phyloP scores from a whole-genome alignment of 2,888 invertebrate genomes.

The Tridacna gigas region DNA sequence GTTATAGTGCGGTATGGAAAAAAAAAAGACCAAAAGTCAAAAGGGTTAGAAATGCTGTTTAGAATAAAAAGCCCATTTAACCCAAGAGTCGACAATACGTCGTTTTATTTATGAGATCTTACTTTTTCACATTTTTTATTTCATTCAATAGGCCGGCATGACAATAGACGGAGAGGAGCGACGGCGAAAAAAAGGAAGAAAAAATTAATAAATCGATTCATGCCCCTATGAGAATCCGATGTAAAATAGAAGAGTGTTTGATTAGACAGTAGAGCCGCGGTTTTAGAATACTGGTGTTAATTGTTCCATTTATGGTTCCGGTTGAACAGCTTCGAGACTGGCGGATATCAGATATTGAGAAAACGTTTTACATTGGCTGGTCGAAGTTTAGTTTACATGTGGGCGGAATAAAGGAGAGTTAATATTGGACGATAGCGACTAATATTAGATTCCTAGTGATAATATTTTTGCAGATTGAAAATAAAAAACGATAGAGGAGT shows the following conservation, averaged over 20 bases:
- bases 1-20: no score
- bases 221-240: slow-evolving; percentile 17
- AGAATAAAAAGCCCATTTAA: slow-evolving; percentile 15
- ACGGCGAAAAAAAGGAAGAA: slow-evolving; percentile 17
- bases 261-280: slow-evolving; percentile 38
- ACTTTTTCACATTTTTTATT: slow-evolving; percentile 17
- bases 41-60: not conserved
- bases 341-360: slow-evolving; percentile 9
- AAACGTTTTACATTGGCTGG: slow-evolving; percentile 27
- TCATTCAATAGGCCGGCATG: slow-evolving; percentile 29
- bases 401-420: slow-evolving; percentile 23
- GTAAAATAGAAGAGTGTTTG: slow-evolving; percentile 42
- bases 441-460: slow-evolving; percentile 9
- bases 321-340: slow-evolving; percentile 11
- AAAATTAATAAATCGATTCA: slow-evolving; percentile 56
- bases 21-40: no score
- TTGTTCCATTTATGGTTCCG: slow-evolving; percentile 34
- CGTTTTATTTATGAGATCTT: slow-evolving; percentile 18
- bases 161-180: slow-evolving; percentile 34
- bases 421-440: slow-evolving; percentile 7
- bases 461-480: slow-evolving; percentile 24
- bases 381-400: slow-evolving; percentile 17
- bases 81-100: slow-evolving; percentile 3
- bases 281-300: slow-evolving; percentile 44
- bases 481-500: not conserved